Conservation (phyloP, 1,140 invertebrate genomes). For the Amphibalanus amphitrite region DNA sequence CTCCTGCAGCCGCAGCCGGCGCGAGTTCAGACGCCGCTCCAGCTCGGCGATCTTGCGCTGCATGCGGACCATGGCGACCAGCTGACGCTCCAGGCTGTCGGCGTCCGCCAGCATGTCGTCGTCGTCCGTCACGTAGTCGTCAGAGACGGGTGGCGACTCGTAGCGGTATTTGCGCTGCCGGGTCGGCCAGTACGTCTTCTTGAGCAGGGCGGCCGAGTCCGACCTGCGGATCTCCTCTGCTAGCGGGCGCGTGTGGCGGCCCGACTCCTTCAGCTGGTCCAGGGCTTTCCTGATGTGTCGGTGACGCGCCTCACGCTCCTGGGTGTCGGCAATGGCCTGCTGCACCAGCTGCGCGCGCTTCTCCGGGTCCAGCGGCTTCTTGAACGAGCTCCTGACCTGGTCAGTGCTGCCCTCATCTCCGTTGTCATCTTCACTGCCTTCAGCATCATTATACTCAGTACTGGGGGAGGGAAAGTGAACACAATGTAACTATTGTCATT, state of each 20-base stretch:
- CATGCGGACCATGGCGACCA: background rate
- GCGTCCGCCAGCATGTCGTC: background rate
- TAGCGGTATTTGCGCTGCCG: background rate
- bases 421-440: too few relatives aligned
- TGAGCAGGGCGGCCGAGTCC: conserved; percentile 16
- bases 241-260: too few relatives aligned
- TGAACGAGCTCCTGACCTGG: too few relatives aligned
- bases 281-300: too few relatives aligned
- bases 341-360: background rate
- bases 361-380: background rate
- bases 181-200: background rate
- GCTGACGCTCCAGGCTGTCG: background rate
- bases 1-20: background rate
- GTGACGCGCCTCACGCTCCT: background rate
- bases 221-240: conserved; percentile 24
- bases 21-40: background rate
- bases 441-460: too few relatives aligned
- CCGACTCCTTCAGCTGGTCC: background rate
- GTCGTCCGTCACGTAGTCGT: background rate
- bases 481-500: too few relatives aligned
- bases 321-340: background rate
- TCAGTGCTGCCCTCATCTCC: too few relatives aligned
- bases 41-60: background rate
- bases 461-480: too few relatives aligned
- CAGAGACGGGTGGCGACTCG: background rate